A percentile compares a stretch with the other conserved stretches of the same genome.
These are phyloP conservation scores for Solenopsis fugax DNA, from an alignment of 1,140 invertebrate species.

Conservation along the genomic window DNA sequence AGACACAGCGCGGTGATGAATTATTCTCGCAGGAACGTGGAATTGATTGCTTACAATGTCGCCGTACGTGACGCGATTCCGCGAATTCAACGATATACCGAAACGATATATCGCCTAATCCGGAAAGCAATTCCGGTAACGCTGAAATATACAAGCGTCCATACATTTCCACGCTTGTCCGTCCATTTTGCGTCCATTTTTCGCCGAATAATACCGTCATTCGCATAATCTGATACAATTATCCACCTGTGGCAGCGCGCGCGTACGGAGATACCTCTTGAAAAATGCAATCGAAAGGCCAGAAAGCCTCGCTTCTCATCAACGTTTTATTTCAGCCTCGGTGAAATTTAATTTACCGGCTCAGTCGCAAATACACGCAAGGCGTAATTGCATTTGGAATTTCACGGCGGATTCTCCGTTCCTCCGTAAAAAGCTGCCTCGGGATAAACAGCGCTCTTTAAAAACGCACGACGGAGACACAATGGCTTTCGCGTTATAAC, in stretches of 20 bases:
- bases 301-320: neutral
- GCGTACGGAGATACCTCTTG: neutral
- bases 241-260: neutral
- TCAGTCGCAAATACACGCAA: neutral
- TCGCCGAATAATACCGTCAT: neutral
- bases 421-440: neutral
- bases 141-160: conserved; percentile 17
- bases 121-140: conserved; percentile 35
- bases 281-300: neutral
- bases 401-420: neutral
- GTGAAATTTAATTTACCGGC: conserved; percentile 44
- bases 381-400: conserved; percentile 8
- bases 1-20: conserved; percentile 52
- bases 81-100: conserved; percentile 23
- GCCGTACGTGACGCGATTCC: conserved; percentile 52
- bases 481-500: conserved; percentile 12
- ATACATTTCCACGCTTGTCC: neutral
- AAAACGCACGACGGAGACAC: neutral
- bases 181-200: neutral
- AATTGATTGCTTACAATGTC: conserved; percentile 62
- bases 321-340: conserved; percentile 25
- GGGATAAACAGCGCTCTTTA: conserved; percentile 33
- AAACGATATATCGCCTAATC: conserved; percentile 52
- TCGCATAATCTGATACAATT: neutral
- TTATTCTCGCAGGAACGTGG: conserved; percentile 62